Evolutionary conservation across 2,888 invertebrate genomes (phyloP).

Genomic region (Galerucella nymphaeae): DNA sequence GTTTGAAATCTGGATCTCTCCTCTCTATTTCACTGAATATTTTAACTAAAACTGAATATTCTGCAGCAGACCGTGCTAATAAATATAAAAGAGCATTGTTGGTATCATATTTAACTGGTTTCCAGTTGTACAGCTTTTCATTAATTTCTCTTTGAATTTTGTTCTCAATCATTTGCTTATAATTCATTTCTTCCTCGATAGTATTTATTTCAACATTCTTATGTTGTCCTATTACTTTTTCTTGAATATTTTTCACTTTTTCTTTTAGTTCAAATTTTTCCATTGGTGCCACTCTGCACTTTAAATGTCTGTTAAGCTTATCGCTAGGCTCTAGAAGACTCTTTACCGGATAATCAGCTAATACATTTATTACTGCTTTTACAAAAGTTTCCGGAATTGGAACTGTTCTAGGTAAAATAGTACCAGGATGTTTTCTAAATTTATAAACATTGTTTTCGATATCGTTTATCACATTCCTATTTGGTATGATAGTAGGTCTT

Average conservation of each 20-base stretch:
- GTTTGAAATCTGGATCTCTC: constrained; percentile 75
- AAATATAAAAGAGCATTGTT: constrained; percentile 78
- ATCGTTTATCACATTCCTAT: constrained; percentile 65
- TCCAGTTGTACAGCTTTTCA: constrained; percentile 78
- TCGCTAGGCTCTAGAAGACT: constrained; percentile 68
- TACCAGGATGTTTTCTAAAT: constrained; percentile 80
- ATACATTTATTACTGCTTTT: constrained; percentile 68
- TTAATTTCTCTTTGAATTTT: constrained; percentile 71
- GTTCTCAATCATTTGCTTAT: constrained; percentile 67
- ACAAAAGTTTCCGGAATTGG: constrained; percentile 72
- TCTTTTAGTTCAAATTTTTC: constrained; percentile 69
- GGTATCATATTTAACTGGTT: constrained; percentile 75
- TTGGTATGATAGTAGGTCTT: constrained; percentile 64
- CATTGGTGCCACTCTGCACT: constrained; percentile 73
- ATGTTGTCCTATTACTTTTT: constrained; percentile 50
- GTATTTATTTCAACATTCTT: constrained; percentile 61
- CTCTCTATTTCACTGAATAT: constrained; percentile 80
- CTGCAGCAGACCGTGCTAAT: constrained; percentile 75
- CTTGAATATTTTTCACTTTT: constrained; percentile 65
- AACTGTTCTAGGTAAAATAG: constrained; percentile 68
- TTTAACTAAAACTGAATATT: constrained; percentile 78
- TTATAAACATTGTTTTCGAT: constrained; percentile 70
- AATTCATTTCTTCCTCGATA: constrained; percentile 63
- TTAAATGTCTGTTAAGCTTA: constrained; percentile 71
- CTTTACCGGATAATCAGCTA: constrained; percentile 71